Conservation (phyloP, 2,797 vertebrate species). For the Neoniphon sammara region DNA sequence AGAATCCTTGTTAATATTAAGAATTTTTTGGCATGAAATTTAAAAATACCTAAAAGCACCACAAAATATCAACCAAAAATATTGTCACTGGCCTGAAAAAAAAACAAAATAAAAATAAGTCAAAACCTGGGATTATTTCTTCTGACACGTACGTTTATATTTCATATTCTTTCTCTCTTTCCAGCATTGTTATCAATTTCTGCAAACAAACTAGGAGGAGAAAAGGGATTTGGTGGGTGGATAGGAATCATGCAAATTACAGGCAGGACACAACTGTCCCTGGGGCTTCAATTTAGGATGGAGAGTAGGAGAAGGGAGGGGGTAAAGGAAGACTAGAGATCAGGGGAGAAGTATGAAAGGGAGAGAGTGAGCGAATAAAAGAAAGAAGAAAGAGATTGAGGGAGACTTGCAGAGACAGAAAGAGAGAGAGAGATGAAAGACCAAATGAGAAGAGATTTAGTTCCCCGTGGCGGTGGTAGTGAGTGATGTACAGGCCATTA, state of each 20-base stretch:
- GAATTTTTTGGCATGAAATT: too few species aligned
- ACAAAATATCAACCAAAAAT: too few species aligned
- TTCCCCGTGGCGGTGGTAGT: slow-evolving; percentile 45
- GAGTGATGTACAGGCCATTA: slow-evolving; percentile 71
- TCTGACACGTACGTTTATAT: too few species aligned
- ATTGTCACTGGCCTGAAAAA: too few species aligned
- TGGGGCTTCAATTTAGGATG: slow-evolving; percentile 24
- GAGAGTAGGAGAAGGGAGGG: slow-evolving; percentile 21
- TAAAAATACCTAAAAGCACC: too few species aligned
- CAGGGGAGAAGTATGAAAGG: slow-evolving; percentile 39
- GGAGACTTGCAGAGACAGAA: not conserved
- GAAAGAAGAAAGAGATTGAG: slow-evolving; percentile 13
- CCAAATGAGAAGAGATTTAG: slow-evolving; percentile 44
- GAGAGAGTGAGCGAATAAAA: slow-evolving; percentile 32
- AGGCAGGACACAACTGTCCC: slow-evolving; percentile 16
- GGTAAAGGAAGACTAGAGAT: not conserved
- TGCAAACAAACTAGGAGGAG: slow-evolving; percentile 1
- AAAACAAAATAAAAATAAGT: too few species aligned
- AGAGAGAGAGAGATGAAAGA: slow-evolving; percentile 22
- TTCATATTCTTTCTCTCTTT: too few species aligned
- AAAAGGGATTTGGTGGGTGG: slow-evolving; percentile 16
- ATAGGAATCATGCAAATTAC: slow-evolving; percentile 30
- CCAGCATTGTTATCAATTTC: not conserved
- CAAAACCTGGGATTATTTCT: too few species aligned
- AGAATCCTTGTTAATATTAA: too few species aligned